Percentiles rank a stretch among this genome's conserved stretches.
Conservation (phyloP, 2,888 invertebrate species). For the Caenorhabditis zanzibari region DNA sequence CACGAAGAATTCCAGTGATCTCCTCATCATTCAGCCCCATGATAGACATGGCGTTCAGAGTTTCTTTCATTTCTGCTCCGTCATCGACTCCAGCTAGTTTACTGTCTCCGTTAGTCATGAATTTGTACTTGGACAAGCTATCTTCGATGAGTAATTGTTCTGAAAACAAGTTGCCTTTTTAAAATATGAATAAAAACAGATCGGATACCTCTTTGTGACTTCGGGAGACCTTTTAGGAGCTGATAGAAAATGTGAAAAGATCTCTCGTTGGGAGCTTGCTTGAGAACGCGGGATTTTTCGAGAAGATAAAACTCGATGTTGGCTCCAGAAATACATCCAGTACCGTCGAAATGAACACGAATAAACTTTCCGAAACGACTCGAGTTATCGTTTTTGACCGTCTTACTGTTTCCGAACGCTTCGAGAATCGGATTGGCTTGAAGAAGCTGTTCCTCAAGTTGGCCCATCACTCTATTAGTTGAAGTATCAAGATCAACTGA, state of each 20-base stretch:
- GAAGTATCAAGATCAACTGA: conserved; percentile 68
- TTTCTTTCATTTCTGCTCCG: conserved; percentile 92
- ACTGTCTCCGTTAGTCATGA: conserved; percentile 91
- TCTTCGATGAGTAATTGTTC: conserved; percentile 92
- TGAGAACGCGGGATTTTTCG: conserved; percentile 98
- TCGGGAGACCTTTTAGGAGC: conserved; percentile 92
- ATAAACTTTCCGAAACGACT: conserved; percentile 99
- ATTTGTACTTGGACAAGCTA: conserved; percentile 92
- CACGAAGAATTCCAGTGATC: conserved; percentile 93
- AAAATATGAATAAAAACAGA: too few relatives aligned
- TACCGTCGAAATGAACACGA: conserved; percentile 99
- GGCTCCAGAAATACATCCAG: conserved; percentile 98
- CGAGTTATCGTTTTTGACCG: conserved; percentile 99
- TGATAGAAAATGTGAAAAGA: conserved; percentile 99
- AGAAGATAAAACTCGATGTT: conserved; percentile 99
- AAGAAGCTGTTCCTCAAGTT: conserved; percentile 97
- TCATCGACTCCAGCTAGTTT: conserved; percentile 93
- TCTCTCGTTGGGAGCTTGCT: conserved; percentile 97
- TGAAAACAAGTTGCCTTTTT: conserved; percentile 34
- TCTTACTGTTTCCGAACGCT: conserved; percentile 99
- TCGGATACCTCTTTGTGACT: conserved; percentile 39
- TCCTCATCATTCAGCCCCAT: conserved; percentile 98
- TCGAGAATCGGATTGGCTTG: conserved; percentile 99
- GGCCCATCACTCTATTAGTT: conserved; percentile 86
- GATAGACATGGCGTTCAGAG: conserved; percentile 97